Evolutionary conservation across 2,113 vertebrate genomes (phyloP).

Genomic region (Shinisaurus crocodilurus): DNA sequence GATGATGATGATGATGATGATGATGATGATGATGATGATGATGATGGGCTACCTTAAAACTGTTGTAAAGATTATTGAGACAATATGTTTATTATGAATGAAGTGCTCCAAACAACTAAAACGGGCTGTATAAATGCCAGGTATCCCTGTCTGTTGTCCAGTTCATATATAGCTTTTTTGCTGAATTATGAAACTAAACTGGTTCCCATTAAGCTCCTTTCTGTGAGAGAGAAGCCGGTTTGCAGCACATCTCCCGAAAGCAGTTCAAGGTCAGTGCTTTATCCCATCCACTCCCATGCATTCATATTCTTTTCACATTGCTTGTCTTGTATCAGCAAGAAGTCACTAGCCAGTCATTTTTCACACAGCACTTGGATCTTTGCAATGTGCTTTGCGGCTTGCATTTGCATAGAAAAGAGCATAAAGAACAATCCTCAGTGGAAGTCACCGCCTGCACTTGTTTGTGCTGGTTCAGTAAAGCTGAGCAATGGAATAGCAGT

Average conservation of each 20-base stretch:
- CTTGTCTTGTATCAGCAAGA: slow-evolving; percentile 6
- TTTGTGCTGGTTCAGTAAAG: slow-evolving; percentile 53
- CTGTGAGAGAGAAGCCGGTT: not conserved
- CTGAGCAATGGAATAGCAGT: slow-evolving; percentile 32
- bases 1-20: no score
- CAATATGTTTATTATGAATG: not conserved
- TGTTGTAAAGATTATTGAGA: not conserved
- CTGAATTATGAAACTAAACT: not conserved
- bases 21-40: no score
- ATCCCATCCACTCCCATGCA: not conserved
- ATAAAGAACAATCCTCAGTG: slow-evolving; percentile 4
- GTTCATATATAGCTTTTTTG: slow-evolving; percentile 4
- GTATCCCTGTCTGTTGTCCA: not conserved
- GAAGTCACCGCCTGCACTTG: slow-evolving; percentile 15
- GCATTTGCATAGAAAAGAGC: slow-evolving; percentile 51
- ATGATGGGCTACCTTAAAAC: not conserved
- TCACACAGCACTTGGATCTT: not conserved
- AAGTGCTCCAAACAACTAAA: no score
- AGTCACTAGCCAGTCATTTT: slow-evolving; percentile 13
- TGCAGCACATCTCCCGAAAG: not conserved
- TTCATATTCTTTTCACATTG: slow-evolving; percentile 18
- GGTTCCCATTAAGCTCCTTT: slow-evolving; percentile 3
- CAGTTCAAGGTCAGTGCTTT: slow-evolving; percentile 1
- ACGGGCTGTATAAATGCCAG: not conserved
- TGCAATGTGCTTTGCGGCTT: slow-evolving; percentile 30